Base-by-base conservation (phyloP, 2,888 invertebrate species). In the Venustoraphidia nigricollis region DNA sequence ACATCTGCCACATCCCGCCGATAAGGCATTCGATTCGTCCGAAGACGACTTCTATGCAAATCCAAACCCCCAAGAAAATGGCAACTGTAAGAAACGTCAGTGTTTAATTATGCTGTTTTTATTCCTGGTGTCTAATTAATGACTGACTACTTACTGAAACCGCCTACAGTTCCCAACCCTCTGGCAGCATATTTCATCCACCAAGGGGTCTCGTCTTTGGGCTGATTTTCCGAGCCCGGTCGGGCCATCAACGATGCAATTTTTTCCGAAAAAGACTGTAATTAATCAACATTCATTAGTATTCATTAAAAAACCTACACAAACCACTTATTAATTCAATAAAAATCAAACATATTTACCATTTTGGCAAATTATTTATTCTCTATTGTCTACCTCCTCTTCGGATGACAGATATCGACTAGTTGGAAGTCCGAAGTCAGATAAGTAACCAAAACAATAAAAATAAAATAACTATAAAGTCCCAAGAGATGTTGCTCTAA, bases 101-200 rank as follows among this genome's bases (percentile, higher is more conserved):
- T 37, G 27, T 27, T 27, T 36, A 35, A 36, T 11, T 13, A 13
- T 36, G 10, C 10, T 17, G 10, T 9, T 4, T 13, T 14, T 1
- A 27, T 27, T 27, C 2, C 9, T 38, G 45, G 10, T 38, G 14
- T 10, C 11, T 11, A 45, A 27, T 38, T 11, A 45, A 27, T 38
- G 11, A 39, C 9, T 34, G 34, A 49, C 59, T 61, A 79, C 83
- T 76, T 73, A 91, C 91, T 75, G 66, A 83, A 76, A 65, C 88
- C 82, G 64, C 85, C 91, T 64, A 84, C 79, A 56, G 87, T 86
- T 54, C 91, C 92, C 58, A 90, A 70, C 56, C 81, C 79, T 62
- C 89, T 77, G 57, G 83, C 87, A 65, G 80, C 85, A 70, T 87
- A 88, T 69, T 86, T 88, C 76, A 91, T 76, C 80, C 85, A 90